Evolutionary conservation across 35 echinoderm and acorn worm genomes (phyloP).

Genomic region (Holothuria glaberrima): DNA sequence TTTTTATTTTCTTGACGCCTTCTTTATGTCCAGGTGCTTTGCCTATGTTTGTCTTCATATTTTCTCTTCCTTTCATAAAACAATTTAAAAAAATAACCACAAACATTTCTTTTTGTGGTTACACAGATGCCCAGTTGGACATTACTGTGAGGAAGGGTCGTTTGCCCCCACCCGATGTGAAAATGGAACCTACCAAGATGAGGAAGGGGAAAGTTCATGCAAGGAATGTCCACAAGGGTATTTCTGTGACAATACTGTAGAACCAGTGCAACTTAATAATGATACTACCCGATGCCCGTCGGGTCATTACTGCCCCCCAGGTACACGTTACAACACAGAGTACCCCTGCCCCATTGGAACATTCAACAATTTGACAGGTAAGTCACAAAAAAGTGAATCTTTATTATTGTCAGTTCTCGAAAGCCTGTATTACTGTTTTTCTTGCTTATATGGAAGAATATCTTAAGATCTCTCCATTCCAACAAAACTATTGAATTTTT

Average conservation of each 20-base stretch:
- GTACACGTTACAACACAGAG: constrained; percentile 78
- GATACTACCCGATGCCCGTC: constrained; percentile 83
- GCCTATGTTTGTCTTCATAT: too few species aligned
- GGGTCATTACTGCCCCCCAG: constrained; percentile 85
- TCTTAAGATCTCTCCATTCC: too few species aligned
- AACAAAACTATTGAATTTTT: too few species aligned
- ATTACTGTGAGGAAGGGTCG: constrained; percentile 86
- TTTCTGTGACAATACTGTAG: constrained; percentile 97
- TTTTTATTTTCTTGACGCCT: too few species aligned
- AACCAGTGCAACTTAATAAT: constrained; percentile 81
- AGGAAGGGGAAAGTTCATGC: constrained; percentile 84
- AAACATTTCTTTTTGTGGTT: too few species aligned
- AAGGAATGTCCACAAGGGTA: constrained; percentile 87
- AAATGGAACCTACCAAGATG: constrained; percentile 97
- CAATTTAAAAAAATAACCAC: too few species aligned
- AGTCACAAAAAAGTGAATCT: too few species aligned
- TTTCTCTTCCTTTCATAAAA: too few species aligned
- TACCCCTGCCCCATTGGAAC: constrained; percentile 92
- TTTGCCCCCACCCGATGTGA: constrained; percentile 86
- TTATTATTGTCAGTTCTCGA: too few species aligned
- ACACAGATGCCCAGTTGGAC: constrained; percentile 83
- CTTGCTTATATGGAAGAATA: too few species aligned
- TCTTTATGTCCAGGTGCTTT: too few species aligned
- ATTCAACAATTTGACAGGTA: constrained; percentile 33
- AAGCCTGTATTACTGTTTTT: too few species aligned